Percentiles rank a stretch among this genome's conserved stretches.
These are phyloP conservation scores for Melanotaenia pygmaea DNA, from an alignment of 2,797 vertebrate genomes.

Conservation along the genomic window DNA sequence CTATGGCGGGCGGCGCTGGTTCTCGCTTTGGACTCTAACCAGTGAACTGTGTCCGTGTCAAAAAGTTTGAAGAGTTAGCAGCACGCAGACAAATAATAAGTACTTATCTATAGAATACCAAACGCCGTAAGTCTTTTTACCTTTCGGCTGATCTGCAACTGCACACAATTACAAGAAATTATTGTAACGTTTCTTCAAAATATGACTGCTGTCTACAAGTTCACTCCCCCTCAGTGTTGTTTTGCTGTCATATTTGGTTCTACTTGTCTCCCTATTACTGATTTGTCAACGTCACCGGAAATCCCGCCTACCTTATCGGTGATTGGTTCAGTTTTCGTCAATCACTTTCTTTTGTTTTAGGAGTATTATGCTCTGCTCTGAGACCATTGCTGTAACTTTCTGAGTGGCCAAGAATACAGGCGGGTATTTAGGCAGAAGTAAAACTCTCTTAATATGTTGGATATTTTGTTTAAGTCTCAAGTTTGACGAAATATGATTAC, in stretches of 20 bases:
- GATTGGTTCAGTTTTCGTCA: conserved; percentile 67
- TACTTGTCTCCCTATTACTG: conserved; percentile 59
- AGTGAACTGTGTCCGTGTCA: conserved; percentile 28
- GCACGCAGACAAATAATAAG: not conserved
- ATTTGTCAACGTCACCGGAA: conserved; percentile 80
- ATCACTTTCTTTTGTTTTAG: conserved; percentile 36
- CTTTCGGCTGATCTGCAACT: conserved; percentile 56
- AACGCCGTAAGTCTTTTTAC: conserved; percentile 53
- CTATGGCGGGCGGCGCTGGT: conserved; percentile 20
- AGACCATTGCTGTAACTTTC: conserved; percentile 33
- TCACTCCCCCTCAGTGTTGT: conserved; percentile 79
- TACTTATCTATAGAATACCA: accelerated
- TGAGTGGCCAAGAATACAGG: not conserved
- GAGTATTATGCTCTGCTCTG: conserved; percentile 25
- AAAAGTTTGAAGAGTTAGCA: conserved; percentile 58
- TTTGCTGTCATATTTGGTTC: conserved; percentile 80
- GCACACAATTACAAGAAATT: conserved; percentile 45
- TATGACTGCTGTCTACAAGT: conserved; percentile 79
- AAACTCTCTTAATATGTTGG: not conserved
- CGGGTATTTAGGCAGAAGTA: not conserved
- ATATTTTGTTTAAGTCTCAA: no score
- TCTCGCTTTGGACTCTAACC: conserved; percentile 9
- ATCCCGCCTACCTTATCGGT: conserved; percentile 4
- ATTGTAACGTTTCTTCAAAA: conserved; percentile 75
- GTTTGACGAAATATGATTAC: no score